phyloP scores from a whole-genome alignment of 2,797 vertebrate species.

The Thunnus albacares region DNA sequence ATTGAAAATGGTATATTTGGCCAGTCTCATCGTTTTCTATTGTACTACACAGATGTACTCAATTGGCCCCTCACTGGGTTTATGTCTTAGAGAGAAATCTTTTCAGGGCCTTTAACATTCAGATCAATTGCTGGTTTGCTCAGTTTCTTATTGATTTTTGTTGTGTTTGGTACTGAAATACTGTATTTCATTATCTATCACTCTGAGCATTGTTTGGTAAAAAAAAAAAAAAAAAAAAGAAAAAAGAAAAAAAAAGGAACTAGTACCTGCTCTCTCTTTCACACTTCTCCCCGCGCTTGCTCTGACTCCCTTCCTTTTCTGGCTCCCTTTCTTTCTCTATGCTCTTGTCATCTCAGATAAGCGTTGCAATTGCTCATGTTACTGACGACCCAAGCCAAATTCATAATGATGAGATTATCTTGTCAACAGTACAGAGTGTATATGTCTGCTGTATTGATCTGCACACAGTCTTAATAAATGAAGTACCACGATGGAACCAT shows the following conservation, averaged over 20 bases:
- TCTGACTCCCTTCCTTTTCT: conserved; percentile 29
- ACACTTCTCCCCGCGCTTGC: background rate
- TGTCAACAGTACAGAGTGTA: conserved; percentile 84
- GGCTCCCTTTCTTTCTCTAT: conserved; percentile 54
- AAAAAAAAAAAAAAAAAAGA: conserved; percentile 14
- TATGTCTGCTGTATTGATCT: conserved; percentile 84
- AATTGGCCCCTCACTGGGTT: conserved; percentile 69
- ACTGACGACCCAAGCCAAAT: conserved; percentile 83
- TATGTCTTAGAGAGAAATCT: conserved; percentile 66
- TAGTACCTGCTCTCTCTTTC: conserved; percentile 10
- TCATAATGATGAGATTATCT: conserved; percentile 88
- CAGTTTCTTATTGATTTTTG: conserved; percentile 74
- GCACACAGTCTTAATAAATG: conserved; percentile 83
- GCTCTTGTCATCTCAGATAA: conserved; percentile 83
- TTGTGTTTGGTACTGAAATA: conserved; percentile 70
- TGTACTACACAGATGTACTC: conserved; percentile 59
- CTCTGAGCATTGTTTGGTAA: conserved; percentile 63
- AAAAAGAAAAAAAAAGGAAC: background rate
- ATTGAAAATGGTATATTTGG: conserved; percentile 67
- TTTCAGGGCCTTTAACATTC: conserved; percentile 69
- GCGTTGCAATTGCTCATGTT: conserved; percentile 83
- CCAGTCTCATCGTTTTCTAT: conserved; percentile 54
- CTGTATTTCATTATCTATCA: conserved; percentile 73
- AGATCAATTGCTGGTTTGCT: conserved; percentile 76
- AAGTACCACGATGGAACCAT: conserved; percentile 76